Evolutionary conservation across 2,113 vertebrate species (phyloP), one percentile per base, ranked within the genome.

Genomic region (Salvelinus sp.): DNA sequence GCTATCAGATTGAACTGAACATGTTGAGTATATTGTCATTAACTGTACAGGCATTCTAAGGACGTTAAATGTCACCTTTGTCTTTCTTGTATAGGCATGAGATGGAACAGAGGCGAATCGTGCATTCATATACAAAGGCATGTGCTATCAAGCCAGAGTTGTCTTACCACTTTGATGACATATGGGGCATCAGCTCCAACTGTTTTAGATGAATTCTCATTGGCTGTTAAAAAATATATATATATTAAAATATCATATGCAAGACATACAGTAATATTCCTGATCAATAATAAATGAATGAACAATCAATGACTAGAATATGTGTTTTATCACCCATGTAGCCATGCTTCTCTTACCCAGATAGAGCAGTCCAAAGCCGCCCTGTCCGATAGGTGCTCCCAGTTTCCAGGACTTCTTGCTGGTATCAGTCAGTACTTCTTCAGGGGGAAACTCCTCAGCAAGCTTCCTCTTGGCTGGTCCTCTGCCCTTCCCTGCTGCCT

Each of bases 131-230:
- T n/a, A 65, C 12, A 65, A 12, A 16, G 10, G 25, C 64, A 16
- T 13, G 23, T 14, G 2, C 44, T 68, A 68, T 20, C 18, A 73
- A 58, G 69, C 77, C 77, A 44, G 78, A n/a, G 12, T 47, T 5
- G 16, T 88, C 96, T 96, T 93, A 99, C 97, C 96, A 99, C 97
- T 99, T 99, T 99, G 18, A 96, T 94, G 87, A 98, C 97, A 73
- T 95, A 98, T 10, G 88, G 88, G 76, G 96, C 96, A 70, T 96
- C 94, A 6, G 74, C 85, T 77, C 92, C 93, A 64, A 98, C 96
- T 0, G 87, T 69, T 83, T 90, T 93, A 6, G 93, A 90, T 76
- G 95, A 95, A 88, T 95, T 94, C 85, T 83, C 92, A 86, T 95
- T 93, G 84, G 97, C 97, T 98, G 90, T 87, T 33, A 33, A 33